A percentile compares a stretch with the other conserved stretches of the same genome.
Conservation (phyloP, 2,888 invertebrate species). For the Pristionchus japonicus region DNA sequence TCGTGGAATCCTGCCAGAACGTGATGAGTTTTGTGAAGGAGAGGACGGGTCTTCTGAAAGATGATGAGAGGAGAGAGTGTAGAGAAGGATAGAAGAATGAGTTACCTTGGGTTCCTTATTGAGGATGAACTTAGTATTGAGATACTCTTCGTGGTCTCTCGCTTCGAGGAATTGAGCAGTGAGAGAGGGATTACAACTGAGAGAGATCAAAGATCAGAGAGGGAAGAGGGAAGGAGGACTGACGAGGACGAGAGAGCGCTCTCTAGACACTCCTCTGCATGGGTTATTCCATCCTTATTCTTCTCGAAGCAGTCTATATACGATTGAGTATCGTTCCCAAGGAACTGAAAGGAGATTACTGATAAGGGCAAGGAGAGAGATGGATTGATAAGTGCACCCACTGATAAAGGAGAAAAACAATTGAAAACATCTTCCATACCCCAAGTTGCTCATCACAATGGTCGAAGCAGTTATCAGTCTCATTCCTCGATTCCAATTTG, state of each 20-base stretch:
- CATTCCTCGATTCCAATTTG: neutral
- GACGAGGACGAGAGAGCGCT: neutral
- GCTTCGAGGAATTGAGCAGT: neutral
- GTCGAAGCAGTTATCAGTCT: slow-evolving; percentile 14
- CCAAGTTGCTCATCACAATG: slow-evolving; percentile 24
- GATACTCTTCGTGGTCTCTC: neutral
- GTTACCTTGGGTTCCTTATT: slow-evolving; percentile 34
- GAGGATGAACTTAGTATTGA: slow-evolving; percentile 35
- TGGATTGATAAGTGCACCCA: neutral
- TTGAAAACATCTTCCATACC: too few species aligned
- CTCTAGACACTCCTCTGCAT: slow-evolving; percentile 45
- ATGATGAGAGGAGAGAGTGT: neutral
- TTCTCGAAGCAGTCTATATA: slow-evolving; percentile 46
- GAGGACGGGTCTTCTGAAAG: neutral
- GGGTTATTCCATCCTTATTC: slow-evolving; percentile 26
- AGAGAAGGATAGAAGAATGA: neutral
- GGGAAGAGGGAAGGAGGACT: neutral
- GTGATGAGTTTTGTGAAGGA: neutral
- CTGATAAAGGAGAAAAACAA: neutral
- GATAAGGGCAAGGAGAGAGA: neutral
- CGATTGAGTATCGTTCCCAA: slow-evolving; percentile 29
- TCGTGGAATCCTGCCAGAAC: slow-evolving; percentile 32
- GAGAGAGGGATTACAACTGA: neutral
- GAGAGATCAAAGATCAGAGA: neutral
- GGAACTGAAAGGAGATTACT: neutral